Evolutionary conservation across 2,888 invertebrate genomes (phyloP).

Genomic region (Coecobrya sp.): DNA sequence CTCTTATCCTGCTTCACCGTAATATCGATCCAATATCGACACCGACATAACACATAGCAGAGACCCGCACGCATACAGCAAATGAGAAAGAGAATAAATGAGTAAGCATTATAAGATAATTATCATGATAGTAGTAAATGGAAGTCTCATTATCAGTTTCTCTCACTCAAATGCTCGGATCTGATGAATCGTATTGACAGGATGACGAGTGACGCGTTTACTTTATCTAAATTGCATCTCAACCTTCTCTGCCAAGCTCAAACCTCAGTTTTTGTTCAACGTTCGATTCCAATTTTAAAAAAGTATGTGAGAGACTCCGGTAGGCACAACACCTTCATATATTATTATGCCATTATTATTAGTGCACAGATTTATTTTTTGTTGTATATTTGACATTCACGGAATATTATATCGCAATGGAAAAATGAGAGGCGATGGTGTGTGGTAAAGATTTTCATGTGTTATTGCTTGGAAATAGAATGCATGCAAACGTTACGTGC

Average conservation of each 20-base stretch:
- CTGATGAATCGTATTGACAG: not conserved
- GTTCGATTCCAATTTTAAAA: not conserved
- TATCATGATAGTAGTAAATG: conserved; percentile 57
- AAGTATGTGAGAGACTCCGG: not conserved
- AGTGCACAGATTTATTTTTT: conserved; percentile 43
- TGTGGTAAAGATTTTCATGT: not conserved
- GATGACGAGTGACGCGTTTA: not conserved
- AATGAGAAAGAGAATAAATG: conserved; percentile 12
- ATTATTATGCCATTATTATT: not conserved
- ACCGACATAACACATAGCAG: not conserved
- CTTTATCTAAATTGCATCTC: conserved; percentile 46
- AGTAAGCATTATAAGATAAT: conserved; percentile 27
- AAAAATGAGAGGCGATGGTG: not conserved
- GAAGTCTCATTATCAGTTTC: conserved; percentile 56
- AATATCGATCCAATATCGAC: not conserved
- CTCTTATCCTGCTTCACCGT: not conserved
- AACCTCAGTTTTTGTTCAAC: not conserved
- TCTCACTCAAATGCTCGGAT: conserved; percentile 18
- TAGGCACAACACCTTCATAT: not conserved
- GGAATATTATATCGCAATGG: conserved; percentile 27
- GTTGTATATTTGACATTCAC: conserved; percentile 36
- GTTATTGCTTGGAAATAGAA: not conserved
- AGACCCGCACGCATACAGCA: not conserved
- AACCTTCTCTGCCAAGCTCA: not conserved
- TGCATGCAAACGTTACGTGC: conserved; percentile 40